Evolutionary conservation across 2,113 vertebrate genomes (phyloP), one percentile per base, ranked within the genome.

Genomic region (Cololabis saira): DNA sequence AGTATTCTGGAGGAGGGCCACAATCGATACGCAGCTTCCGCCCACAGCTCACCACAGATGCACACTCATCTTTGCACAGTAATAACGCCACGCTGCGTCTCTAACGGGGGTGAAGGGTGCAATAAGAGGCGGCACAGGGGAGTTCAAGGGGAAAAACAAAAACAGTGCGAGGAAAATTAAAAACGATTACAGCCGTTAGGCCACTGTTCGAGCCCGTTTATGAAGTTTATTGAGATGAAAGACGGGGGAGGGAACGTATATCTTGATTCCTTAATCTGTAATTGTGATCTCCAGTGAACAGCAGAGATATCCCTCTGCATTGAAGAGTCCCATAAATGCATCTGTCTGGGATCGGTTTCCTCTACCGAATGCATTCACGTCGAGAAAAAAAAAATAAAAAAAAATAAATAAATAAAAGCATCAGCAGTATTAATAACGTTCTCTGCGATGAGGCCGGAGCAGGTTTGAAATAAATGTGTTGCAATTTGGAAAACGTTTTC

Each of bases 251-350:
- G 56, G 51, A 24, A 57, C 42, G 52, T 22, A 63, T 84, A 62
- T 78, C 78, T 70, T 83, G 83, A 85, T 86, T 89, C 81, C 65
- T 76, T 81, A 77, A 89, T 87, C 83, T 85, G 82, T 86, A 88
- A 86, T 88, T 89, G 79, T 72, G 17, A 68, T 37, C 6, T 37
- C 24, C 33, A 37, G 33, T 1, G 33, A 81, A 56, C 47, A 73
- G 71, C 76, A 71, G 74, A 81, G 73, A 87, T 87, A 80, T 87
- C 84, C 76, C 61, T 83, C 81, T 53, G 61, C 73, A 75, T 81
- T 74, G 59, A 80, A 68, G 30, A 82, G 71, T 43, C 27, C 67
- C 64, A 72, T 74, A 84, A 89, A 83, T 63, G 68, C 81, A 84
- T 89, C 85, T 78, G 89, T 83, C 80, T 74, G 81, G 74, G 80